Percentiles rank a stretch among this genome's conserved stretches.
Evolutionary conservation across 2,888 invertebrate genomes (phyloP).

Genomic region (Coremacera marginata): DNA sequence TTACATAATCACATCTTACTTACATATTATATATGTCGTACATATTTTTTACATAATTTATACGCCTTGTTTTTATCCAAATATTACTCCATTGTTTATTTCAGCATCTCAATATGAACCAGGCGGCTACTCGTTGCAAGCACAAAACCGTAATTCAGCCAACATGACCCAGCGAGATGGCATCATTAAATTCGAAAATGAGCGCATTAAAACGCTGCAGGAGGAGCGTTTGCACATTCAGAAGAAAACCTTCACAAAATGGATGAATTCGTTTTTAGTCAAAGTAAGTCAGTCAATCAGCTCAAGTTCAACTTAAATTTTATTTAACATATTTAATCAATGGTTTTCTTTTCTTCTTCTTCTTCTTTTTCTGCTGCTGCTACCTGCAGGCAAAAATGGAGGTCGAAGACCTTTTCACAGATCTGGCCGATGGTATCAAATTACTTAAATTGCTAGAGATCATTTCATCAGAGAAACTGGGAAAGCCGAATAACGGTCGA

Average conservation of each 20-base stretch:
- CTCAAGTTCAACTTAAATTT: not conserved
- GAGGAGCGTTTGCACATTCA: conserved; percentile 98
- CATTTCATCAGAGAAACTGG: conserved; percentile 97
- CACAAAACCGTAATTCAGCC: conserved; percentile 75
- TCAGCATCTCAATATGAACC: conserved; percentile 78
- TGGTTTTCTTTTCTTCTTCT: not conserved
- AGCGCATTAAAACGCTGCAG: conserved; percentile 94
- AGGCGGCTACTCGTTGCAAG: conserved; percentile 75
- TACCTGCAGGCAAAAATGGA: conserved; percentile 90
- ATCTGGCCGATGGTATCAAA: conserved; percentile 95
- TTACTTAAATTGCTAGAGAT: conserved; percentile 95
- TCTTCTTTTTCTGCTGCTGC: not conserved
- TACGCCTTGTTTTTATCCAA: too few relatives aligned
- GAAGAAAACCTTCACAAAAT: conserved; percentile 99
- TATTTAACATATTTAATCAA: not conserved
- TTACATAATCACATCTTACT: too few relatives aligned
- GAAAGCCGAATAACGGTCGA: conserved; percentile 94
- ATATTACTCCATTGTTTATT: conserved; percentile 40
- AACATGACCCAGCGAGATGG: conserved; percentile 93
- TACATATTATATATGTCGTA: not conserved
- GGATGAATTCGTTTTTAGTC: conserved; percentile 97
- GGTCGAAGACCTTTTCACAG: conserved; percentile 96
- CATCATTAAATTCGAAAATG: conserved; percentile 95
- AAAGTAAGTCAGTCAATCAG: conserved; percentile 75
- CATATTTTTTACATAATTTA: conserved; percentile 5